phyloP scores from a whole-genome alignment of 2,888 invertebrate genomes.

The Sinohyriopsis cumingii region DNA sequence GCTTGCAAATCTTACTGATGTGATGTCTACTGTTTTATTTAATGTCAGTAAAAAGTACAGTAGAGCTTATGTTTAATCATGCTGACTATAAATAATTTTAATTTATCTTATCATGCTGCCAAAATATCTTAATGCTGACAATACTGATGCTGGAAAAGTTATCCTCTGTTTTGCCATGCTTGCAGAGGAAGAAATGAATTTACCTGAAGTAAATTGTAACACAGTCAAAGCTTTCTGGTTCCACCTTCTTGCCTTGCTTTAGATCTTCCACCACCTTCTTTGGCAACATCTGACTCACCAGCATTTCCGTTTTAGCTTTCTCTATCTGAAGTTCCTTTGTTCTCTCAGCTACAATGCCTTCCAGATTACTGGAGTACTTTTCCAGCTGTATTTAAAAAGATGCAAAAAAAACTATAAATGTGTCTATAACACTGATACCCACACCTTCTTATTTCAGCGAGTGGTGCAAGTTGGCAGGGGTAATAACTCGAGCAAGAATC shows the following conservation, averaged over 20 bases:
- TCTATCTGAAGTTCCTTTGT: constrained; percentile 57
- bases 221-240: constrained; percentile 56
- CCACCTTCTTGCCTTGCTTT: constrained; percentile 52
- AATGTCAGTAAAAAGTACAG: no score
- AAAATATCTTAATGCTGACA: no score
- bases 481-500: no score
- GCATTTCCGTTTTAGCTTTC: constrained; percentile 59
- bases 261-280: constrained; percentile 59
- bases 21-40: no score
- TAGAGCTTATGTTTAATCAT: no score
- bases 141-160: no score
- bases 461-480: no score
- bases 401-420: not conserved
- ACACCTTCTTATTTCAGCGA: not conserved
- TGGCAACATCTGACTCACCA: constrained; percentile 64
- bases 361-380: constrained; percentile 57
- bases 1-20: no score
- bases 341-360: constrained; percentile 54
- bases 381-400: constrained; percentile 34
- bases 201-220: constrained; percentile 62
- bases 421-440: not conserved
- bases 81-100: no score
- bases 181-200: not conserved
- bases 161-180: not conserved
- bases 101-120: no score